Evolutionary conservation across 2,797 vertebrate genomes (phyloP).

Genomic region (Trichosurus vulpecula): DNA sequence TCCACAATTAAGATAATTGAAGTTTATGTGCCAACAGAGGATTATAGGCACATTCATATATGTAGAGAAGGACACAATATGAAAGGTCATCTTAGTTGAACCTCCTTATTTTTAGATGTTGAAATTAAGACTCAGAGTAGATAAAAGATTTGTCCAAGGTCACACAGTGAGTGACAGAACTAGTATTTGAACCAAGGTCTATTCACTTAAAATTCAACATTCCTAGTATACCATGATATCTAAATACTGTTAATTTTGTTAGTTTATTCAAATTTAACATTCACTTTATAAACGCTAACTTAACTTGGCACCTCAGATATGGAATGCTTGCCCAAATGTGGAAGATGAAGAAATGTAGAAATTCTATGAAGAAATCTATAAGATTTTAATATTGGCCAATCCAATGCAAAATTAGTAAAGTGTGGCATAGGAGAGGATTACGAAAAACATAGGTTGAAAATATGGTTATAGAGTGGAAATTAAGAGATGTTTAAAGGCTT

Average conservation of each 20-base stretch:
- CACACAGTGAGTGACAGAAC: neutral
- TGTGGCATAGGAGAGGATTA: neutral
- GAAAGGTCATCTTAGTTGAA: neutral
- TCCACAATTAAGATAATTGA: neutral
- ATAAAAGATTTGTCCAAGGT: neutral
- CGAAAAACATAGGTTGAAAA: neutral
- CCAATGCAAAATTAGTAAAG: neutral
- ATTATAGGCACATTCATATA: neutral
- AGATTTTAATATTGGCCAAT: neutral
- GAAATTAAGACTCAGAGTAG: neutral
- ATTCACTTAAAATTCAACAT: neutral
- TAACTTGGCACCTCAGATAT: too few species aligned
- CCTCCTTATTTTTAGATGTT: neutral
- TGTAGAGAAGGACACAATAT: neutral
- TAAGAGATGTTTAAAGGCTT: neutral
- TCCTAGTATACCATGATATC: neutral
- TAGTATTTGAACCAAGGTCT: neutral
- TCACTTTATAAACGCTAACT: too few species aligned
- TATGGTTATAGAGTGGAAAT: neutral
- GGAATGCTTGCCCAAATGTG: too few species aligned
- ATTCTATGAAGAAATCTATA: neutral
- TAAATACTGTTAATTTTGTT: too few species aligned
- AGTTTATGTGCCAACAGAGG: neutral
- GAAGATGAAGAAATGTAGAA: neutral
- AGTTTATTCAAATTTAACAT: too few species aligned